A percentile compares a stretch with the other conserved stretches of the same genome.
phyloP scores from a whole-genome alignment of 2,797 vertebrate genomes.

The Sphenopsis melanotis region DNA sequence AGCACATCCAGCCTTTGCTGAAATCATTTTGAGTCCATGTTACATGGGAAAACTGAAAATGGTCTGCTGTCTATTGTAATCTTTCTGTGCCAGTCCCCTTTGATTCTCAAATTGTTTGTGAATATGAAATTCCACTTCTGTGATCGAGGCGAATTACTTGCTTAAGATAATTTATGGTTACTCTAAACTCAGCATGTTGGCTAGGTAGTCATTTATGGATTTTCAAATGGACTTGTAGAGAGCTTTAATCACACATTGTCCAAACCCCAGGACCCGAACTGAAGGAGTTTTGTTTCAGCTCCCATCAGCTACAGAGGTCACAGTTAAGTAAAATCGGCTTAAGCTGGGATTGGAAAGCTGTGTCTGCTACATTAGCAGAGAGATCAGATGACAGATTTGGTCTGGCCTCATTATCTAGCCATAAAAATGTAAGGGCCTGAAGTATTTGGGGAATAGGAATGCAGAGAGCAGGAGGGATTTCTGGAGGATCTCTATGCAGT shows the following conservation, averaged over 20 bases:
- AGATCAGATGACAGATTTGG: constrained; percentile 63
- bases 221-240: neutral
- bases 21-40: neutral
- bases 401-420: constrained; percentile 60
- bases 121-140: neutral
- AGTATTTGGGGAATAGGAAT: constrained; percentile 63
- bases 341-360: constrained; percentile 33
- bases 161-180: neutral
- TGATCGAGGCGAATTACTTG: neutral
- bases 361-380: constrained; percentile 65
- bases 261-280: neutral
- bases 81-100: neutral
- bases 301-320: constrained; percentile 36
- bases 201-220: neutral
- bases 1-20: neutral
- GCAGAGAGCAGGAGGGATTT: constrained; percentile 63
- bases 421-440: constrained; percentile 49
- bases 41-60: neutral
- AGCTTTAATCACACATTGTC: neutral
- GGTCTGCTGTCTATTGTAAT: neutral
- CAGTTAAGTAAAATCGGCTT: constrained; percentile 43
- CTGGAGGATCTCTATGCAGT: constrained; percentile 15
- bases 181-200: neutral
- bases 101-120: neutral
- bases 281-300: constrained; percentile 12